Base-by-base conservation (phyloP, 1,140 invertebrate genomes). In the Lasaia peninsularis region DNA sequence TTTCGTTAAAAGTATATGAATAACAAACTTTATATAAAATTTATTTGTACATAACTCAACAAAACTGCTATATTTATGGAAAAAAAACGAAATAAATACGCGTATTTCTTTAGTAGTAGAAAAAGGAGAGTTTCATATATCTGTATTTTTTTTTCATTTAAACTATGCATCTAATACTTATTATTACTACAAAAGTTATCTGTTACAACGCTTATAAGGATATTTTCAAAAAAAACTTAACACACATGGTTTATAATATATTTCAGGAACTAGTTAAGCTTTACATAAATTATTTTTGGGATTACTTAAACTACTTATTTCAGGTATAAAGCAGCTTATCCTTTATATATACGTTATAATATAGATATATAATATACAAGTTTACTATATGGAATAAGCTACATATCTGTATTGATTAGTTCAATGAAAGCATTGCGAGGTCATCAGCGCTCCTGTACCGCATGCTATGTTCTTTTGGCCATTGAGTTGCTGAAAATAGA, bases 401-500 rank as follows among this genome's bases (percentile, higher is more conserved):
- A 14, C 20, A 33, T 18, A 33, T 18, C 8, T 51, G 32, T 48
- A 37, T 24, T 28, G 9, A 28, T 84, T 76, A 87, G 60, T 80
- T 79, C 6, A 72, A 60, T 40, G 80, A 75, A 3, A 80, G 62
- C 66, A 85, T 78, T 0, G 77, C 72, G 51, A 86, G 59, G 9
- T 86, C 85, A 59, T 88, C 82, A 9, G 80, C 75, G 63, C 81
- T 88, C 51, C 85, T 69, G 64, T 88, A 86, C 16, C 82, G 66
- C 73, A 86, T 71, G 58, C 66, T 86, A 63, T 88, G 85, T 34
- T 88, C 85, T 53, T 78, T 72, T 11, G 82, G 85, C 85, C 85
- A 88, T 59, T 86, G 79, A 8, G 80, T 86, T 33, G 82, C 80
- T 86, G 67, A 21, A 72, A 71, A 51, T 20, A 12, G 31, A 55